Percentiles rank a stretch among this genome's conserved stretches.
Conservation (phyloP, 1,140 invertebrate genomes). For the Drosophila punjabiensis region DNA sequence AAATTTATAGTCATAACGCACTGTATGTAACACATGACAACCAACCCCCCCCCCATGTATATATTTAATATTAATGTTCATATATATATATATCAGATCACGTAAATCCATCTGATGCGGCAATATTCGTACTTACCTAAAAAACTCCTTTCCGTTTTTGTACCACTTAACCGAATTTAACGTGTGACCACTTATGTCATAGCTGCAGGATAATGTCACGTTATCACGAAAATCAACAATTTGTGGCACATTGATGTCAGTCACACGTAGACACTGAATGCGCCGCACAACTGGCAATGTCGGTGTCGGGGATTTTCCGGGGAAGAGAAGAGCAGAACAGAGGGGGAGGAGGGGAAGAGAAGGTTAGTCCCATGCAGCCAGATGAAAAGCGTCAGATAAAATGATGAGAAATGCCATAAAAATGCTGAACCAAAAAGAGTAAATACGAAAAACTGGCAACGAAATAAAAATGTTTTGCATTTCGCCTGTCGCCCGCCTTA, state of each 20-base stretch:
- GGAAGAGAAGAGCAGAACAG: conserved; percentile 6
- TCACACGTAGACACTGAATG: conserved; percentile 82
- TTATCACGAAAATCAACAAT: conserved; percentile 86
- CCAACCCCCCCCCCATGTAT: neutral
- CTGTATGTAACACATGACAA: neutral
- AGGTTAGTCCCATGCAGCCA: conserved; percentile 45
- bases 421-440: conserved; percentile 45
- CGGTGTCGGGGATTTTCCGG: conserved; percentile 15
- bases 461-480: conserved; percentile 62
- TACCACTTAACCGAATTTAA: conserved; percentile 94
- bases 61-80: neutral
- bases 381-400: conserved; percentile 71
- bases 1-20: neutral
- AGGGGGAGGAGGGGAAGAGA: neutral
- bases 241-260: conserved; percentile 85
- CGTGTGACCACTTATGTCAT: conserved; percentile 87
- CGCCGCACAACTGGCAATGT: conserved; percentile 61
- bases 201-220: conserved; percentile 87
- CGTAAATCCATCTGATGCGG: neutral
- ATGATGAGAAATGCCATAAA: conserved; percentile 78
- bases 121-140: conserved; percentile 86
- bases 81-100: neutral
- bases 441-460: conserved; percentile 48
- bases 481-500: conserved; percentile 40
- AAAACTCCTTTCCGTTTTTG: conserved; percentile 91